Evolutionary conservation across 2,113 vertebrate genomes (phyloP).

Genomic region (Mesoclemmys tuberculata): DNA sequence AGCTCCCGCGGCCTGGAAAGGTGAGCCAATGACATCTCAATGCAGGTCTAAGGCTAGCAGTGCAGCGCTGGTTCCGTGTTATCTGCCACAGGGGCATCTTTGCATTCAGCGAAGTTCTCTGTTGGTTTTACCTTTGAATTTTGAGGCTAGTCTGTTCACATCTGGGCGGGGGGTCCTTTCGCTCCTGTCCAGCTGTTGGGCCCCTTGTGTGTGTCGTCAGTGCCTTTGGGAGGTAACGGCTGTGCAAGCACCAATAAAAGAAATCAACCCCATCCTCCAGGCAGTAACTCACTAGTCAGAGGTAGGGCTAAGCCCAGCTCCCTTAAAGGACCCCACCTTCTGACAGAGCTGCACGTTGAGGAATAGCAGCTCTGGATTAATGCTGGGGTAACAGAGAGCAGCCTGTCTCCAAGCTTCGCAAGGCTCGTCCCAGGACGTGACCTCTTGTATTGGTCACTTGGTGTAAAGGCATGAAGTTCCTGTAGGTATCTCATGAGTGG

Average conservation of each 20-base stretch:
- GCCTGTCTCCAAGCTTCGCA: too few relatives aligned
- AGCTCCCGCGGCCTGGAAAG: neutral
- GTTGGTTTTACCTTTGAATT: neutral
- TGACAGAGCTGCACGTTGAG: neutral
- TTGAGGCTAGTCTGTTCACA: too few relatives aligned
- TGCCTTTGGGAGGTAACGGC: neutral
- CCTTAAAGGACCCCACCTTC: neutral
- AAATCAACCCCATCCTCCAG: neutral
- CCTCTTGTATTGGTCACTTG: too few relatives aligned
- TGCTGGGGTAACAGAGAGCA: too few relatives aligned
- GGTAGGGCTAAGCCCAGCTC: neutral
- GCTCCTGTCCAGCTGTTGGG: neutral
- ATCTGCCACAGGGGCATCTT: neutral
- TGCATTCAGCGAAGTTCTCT: neutral
- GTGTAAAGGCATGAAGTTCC: too few relatives aligned
- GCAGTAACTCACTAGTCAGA: too few relatives aligned
- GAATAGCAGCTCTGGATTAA: too few relatives aligned
- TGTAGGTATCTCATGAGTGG: too few relatives aligned
- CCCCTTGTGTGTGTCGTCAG: neutral
- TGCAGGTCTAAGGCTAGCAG: neutral
- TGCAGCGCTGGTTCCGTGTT: neutral
- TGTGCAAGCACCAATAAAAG: neutral
- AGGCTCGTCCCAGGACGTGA: too few relatives aligned
- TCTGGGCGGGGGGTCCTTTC: neutral
- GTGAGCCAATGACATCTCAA: neutral